These are phyloP conservation scores for Drosophila ustulata DNA, from an alignment of 2,888 invertebrate species.

Conservation along the genomic window DNA sequence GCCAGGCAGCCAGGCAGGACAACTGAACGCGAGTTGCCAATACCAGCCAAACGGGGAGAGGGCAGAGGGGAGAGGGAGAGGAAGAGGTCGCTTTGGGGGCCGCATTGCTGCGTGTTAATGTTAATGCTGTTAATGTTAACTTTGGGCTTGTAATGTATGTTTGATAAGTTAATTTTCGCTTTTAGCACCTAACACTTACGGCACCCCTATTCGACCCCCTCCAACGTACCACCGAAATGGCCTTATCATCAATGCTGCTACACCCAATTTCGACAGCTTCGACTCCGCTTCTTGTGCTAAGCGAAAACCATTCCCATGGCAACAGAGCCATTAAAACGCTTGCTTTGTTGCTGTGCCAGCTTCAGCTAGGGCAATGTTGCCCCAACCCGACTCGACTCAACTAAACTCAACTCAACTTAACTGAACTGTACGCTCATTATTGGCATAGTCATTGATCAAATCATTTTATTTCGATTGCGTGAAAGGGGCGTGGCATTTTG, in stretches of 20 bases:
- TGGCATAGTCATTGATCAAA: conserved; percentile 63
- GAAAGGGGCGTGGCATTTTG: conserved; percentile 30
- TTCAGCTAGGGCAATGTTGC: neutral
- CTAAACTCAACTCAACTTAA: neutral
- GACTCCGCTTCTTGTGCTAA: conserved; percentile 1
- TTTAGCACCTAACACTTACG: conserved; percentile 52
- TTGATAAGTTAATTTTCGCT: conserved; percentile 77
- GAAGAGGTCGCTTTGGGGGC: conserved; percentile 5
- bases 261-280: conserved; percentile 2
- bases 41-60: neutral
- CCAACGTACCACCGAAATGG: neutral
- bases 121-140: conserved; percentile 76
- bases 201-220: neutral
- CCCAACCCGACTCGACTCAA: neutral
- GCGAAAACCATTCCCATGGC: conserved; percentile 59
- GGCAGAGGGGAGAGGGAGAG: neutral
- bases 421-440: conserved; percentile 33
- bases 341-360: conserved; percentile 18
- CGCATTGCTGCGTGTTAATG: conserved; percentile 51
- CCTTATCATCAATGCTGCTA: conserved; percentile 25
- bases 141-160: conserved; percentile 73
- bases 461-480: conserved; percentile 50
- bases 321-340: conserved; percentile 69
- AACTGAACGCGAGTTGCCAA: neutral
- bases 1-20: neutral